Evolutionary conservation across 2,888 invertebrate species (phyloP).

Genomic region (Noctua fimbriata): DNA sequence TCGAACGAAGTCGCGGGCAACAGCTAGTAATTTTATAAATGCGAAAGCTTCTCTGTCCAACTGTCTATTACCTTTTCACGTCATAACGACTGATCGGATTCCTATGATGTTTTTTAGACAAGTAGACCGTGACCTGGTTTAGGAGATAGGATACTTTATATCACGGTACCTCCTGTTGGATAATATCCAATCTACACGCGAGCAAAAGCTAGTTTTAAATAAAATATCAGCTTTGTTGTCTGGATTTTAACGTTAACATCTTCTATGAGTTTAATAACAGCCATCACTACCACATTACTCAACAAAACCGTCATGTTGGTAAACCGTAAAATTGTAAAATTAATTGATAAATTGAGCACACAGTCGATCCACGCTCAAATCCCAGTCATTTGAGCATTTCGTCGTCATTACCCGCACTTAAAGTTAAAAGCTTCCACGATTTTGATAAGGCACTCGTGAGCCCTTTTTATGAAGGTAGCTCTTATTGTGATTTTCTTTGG

Average conservation of each 20-base stretch:
- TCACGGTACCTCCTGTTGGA: background rate
- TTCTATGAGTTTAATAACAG: background rate
- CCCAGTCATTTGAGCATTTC: constrained; percentile 50
- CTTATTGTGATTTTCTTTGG: constrained; percentile 42
- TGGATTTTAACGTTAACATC: background rate
- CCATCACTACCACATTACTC: background rate
- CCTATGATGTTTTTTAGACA: background rate
- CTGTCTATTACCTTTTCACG: background rate
- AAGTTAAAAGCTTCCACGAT: constrained; percentile 57
- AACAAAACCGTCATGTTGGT: background rate
- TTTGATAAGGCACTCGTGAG: constrained; percentile 56
- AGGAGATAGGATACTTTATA: background rate
- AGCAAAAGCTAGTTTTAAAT: background rate
- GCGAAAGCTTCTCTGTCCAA: background rate
- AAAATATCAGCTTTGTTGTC: background rate
- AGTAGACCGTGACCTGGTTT: background rate
- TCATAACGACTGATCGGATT: background rate
- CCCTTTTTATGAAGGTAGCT: constrained; percentile 36
- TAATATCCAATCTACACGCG: background rate
- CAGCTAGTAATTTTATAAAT: background rate
- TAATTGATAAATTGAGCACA: constrained; percentile 45
- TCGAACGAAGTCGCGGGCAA: no score
- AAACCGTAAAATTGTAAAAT: constrained; percentile 14
- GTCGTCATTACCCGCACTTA: constrained; percentile 57
- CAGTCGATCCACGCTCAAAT: constrained; percentile 35